Evolutionary conservation across 2,888 invertebrate genomes (phyloP).

Genomic region (Thecocarcelia acutangulata): DNA sequence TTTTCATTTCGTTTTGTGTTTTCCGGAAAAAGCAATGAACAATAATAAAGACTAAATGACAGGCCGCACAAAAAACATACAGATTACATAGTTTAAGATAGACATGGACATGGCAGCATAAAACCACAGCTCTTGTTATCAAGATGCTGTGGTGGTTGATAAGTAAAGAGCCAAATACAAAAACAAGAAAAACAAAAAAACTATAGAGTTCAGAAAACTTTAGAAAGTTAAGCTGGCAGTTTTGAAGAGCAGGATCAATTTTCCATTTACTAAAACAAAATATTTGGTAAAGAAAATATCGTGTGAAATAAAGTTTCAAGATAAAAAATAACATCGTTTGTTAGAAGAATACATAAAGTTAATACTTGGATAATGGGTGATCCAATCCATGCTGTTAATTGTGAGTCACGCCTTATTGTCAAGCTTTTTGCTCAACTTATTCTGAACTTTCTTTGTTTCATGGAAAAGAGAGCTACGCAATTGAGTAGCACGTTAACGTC

Average conservation of each 20-base stretch:
- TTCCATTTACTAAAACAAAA: too few relatives aligned
- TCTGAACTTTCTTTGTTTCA: too few relatives aligned
- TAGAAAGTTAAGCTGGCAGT: not conserved
- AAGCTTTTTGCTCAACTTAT: too few relatives aligned
- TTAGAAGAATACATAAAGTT: too few relatives aligned
- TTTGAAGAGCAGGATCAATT: not conserved
- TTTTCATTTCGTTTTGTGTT: not conserved
- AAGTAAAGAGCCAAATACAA: not conserved
- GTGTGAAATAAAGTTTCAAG: too few relatives aligned
- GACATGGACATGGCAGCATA: slow-evolving; percentile 49
- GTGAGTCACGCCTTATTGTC: too few relatives aligned
- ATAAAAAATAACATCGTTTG: too few relatives aligned
- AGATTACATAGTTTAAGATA: slow-evolving; percentile 22
- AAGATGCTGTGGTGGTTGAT: slow-evolving; percentile 21
- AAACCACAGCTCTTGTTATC: slow-evolving; percentile 48
- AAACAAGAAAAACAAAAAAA: not conserved
- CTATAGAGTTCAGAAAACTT: slow-evolving; percentile 21
- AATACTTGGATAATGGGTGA: too few relatives aligned
- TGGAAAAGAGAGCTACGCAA: too few relatives aligned
- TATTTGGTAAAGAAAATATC: too few relatives aligned
- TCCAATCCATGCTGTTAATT: too few relatives aligned
- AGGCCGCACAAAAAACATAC: slow-evolving; percentile 26
- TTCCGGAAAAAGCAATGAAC: slow-evolving; percentile 8
- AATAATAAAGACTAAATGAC: slow-evolving; percentile 48
- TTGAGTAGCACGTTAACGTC: too few relatives aligned